Percentiles rank a stretch among this genome's conserved stretches.
Conservation (phyloP, 2,797 vertebrate genomes). For the Thunnus albacares region DNA sequence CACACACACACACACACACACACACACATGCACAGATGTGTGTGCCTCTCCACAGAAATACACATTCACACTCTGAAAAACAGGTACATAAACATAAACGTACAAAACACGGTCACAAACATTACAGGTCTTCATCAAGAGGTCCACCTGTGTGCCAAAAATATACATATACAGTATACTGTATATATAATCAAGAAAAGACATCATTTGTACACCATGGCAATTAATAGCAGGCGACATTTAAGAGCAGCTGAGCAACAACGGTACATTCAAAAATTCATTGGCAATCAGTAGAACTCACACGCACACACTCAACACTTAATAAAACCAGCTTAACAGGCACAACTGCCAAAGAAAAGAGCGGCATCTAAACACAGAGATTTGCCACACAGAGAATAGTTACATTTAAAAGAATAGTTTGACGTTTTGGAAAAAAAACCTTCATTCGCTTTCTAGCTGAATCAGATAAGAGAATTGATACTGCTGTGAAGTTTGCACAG, state of each 20-base stretch:
- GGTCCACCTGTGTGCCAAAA: constrained; percentile 80
- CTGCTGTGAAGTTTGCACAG: too few species aligned
- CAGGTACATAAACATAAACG: constrained; percentile 64
- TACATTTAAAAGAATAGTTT: constrained; percentile 39
- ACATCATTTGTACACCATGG: constrained; percentile 84
- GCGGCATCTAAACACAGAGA: constrained; percentile 51
- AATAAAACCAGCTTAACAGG: constrained; percentile 59
- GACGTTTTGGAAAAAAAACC: constrained; percentile 43
- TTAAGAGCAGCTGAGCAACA: constrained; percentile 82
- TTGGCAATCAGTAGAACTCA: constrained; percentile 65
- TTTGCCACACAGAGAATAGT: constrained; percentile 42
- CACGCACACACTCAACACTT: constrained; percentile 50
- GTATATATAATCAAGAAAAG: constrained; percentile 74
- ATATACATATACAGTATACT: constrained; percentile 73
- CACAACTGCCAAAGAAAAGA: constrained; percentile 55
- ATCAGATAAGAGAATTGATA: background rate
- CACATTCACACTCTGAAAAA: constrained; percentile 52
- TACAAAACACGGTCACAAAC: constrained; percentile 81
- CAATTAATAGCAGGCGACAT: constrained; percentile 81
- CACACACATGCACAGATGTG: constrained; percentile 17
- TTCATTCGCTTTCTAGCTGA: background rate
- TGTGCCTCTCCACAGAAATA: background rate
- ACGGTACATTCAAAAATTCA: constrained; percentile 84
- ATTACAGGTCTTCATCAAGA: constrained; percentile 75
- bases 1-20: constrained; percentile 41